A percentile compares a stretch with the other conserved stretches of the same genome.
Conservation (phyloP, 2,888 invertebrate genomes). For the Tiphia femorata region DNA sequence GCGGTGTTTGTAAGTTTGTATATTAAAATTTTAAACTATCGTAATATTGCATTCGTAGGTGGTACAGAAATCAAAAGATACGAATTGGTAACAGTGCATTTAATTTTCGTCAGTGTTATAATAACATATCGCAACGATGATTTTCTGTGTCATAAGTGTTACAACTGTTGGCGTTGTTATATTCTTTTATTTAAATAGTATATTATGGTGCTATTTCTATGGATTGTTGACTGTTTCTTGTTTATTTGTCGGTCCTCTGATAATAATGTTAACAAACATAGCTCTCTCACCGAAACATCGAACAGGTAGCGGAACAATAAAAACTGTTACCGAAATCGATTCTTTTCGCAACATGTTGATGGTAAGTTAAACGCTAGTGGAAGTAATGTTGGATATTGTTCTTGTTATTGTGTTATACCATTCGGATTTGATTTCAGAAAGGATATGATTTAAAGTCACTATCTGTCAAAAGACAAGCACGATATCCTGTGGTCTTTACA, state of each 20-base stretch:
- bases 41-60: too few relatives aligned
- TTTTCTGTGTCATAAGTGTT: slow-evolving; percentile 19
- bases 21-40: too few relatives aligned
- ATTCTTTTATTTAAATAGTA: slow-evolving; percentile 47
- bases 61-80: too few relatives aligned
- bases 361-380: slow-evolving; percentile 65
- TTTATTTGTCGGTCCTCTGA: slow-evolving; percentile 65
- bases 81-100: too few relatives aligned
- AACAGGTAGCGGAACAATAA: slow-evolving; percentile 74
- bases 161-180: slow-evolving; percentile 30
- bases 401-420: neutral
- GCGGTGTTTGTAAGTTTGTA: too few relatives aligned
- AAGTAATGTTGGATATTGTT: neutral
- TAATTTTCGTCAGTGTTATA: too few relatives aligned
- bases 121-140: too few relatives aligned
- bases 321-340: slow-evolving; percentile 75
- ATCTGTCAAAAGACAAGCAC: slow-evolving; percentile 69
- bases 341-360: slow-evolving; percentile 74
- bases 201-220: slow-evolving; percentile 55
- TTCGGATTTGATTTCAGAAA: slow-evolving; percentile 49
- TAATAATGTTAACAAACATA: slow-evolving; percentile 75
- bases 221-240: slow-evolving; percentile 58
- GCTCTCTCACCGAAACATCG: slow-evolving; percentile 77
- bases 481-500: slow-evolving; percentile 85
- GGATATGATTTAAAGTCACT: slow-evolving; percentile 59